Base-by-base conservation (phyloP, 2,797 vertebrate species). In the Galago senegalensis region DNA sequence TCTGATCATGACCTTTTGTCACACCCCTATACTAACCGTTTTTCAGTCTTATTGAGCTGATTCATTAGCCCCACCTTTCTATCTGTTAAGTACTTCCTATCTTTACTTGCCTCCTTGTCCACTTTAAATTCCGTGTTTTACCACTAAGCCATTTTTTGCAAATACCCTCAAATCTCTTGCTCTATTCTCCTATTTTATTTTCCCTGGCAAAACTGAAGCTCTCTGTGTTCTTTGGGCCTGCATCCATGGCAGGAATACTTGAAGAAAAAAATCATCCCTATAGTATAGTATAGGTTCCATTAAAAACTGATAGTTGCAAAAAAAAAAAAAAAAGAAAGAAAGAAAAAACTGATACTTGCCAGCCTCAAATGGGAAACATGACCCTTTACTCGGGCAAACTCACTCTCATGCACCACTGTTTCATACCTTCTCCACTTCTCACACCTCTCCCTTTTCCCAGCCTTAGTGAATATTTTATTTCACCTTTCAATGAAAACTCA, bases 31-130 rank as follows among this genome's bases (percentile, higher is more conserved):
- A 4, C 61, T 73, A 76, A 40, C 3, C 18, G 1, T 46, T 80
- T 89, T 73, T 69, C 67, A 49, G 2, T 16, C 18, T 72, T 43
- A 14, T 16, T 14, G 53, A 70, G 29, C 49, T 17, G 9, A 11
- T 87, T 63, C 29, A 31, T 43, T 20, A 65, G 58, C 31, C 29
- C 27, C 1, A 17, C 18, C 10, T 43, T 80, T 63, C 65, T 81
- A 11, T 81, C 16, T 81, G 56, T 81, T 81, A 60, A 81, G 46
- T 43, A 77, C 34, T 91, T 65, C 31, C 43, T 87, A 11, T 63
- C 84, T 93, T 72, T 67, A 69, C 56, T 81, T 89, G 93, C 20
- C 9, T 87, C 37, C 16, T 75, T 60, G 25, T 81, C 73, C 40
- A 76, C 29, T 20, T 91, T 96, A 93, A 92, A 72, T 87, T 85